These are phyloP conservation scores for Squalus acanthias DNA, from an alignment of 2,797 vertebrate species.

Conservation along the genomic window DNA sequence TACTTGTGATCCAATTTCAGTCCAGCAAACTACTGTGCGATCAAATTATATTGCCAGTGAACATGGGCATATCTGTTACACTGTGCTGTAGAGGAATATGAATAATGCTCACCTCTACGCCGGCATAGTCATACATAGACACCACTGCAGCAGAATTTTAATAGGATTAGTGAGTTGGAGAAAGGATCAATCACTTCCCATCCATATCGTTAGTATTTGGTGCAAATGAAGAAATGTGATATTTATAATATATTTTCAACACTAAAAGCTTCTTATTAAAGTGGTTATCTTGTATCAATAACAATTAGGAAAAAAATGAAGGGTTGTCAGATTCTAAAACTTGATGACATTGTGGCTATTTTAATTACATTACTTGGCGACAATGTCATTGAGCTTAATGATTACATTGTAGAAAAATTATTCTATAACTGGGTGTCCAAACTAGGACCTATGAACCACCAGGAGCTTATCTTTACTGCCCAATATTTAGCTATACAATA, in stretches of 20 bases:
- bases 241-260: background rate
- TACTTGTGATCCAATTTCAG: constrained; percentile 9
- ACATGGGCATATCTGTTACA: constrained; percentile 4
- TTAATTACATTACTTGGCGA: background rate
- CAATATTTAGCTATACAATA: background rate
- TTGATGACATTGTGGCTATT: background rate
- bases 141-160: background rate
- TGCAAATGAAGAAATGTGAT: background rate
- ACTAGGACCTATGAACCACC: background rate
- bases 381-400: background rate
- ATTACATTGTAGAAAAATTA: background rate
- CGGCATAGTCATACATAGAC: background rate
- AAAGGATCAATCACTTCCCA: background rate
- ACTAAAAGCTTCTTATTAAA: background rate
- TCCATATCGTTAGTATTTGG: background rate
- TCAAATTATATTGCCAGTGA: constrained; percentile 11
- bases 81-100: background rate
- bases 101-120: background rate
- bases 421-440: background rate
- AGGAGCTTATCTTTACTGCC: background rate
- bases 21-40: background rate
- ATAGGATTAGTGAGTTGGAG: background rate
- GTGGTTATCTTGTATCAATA: background rate
- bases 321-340: background rate
- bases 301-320: background rate